Percentiles rank a stretch among this genome's conserved stretches.
Evolutionary conservation across 2,797 vertebrate genomes (phyloP).

Genomic region (Rhinella marina): DNA sequence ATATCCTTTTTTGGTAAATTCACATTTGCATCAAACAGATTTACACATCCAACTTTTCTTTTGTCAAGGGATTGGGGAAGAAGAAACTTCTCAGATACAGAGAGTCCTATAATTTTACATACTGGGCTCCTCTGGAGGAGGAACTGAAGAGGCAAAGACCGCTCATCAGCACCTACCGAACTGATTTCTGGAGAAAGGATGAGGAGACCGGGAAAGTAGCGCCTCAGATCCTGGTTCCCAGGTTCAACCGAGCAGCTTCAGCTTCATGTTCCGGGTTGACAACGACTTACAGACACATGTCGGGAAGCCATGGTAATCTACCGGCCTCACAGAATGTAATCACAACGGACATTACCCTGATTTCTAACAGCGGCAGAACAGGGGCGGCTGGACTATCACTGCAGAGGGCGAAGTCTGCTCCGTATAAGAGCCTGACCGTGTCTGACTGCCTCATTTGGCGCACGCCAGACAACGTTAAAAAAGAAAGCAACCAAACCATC

Average conservation of each 20-base stretch:
- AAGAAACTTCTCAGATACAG: constrained; percentile 62
- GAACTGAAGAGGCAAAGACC: constrained; percentile 66
- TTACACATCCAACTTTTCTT: neutral
- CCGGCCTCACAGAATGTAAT: neutral
- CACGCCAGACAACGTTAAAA: neutral
- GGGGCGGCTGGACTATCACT: neutral
- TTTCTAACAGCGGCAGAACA: neutral
- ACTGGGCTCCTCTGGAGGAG: constrained; percentile 67
- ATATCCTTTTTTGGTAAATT: neutral
- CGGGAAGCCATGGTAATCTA: constrained; percentile 61
- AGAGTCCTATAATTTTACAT: constrained; percentile 65
- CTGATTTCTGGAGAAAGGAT: constrained; percentile 61
- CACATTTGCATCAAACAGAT: neutral
- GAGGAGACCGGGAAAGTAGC: constrained; percentile 30
- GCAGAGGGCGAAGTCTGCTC: constrained; percentile 55
- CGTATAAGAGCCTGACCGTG: constrained; percentile 64
- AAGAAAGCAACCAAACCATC: neutral
- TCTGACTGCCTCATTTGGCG: constrained; percentile 71
- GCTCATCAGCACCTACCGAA: constrained; percentile 70
- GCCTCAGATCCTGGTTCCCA: constrained; percentile 67
- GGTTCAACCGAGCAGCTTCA: constrained; percentile 15
- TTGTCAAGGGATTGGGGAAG: constrained; percentile 69
- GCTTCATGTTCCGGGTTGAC: constrained; percentile 58
- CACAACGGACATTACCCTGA: neutral
- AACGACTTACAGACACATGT: constrained; percentile 68